phyloP scores from a whole-genome alignment of 2,797 vertebrate species.

The Pipistrellus kuhlii region DNA sequence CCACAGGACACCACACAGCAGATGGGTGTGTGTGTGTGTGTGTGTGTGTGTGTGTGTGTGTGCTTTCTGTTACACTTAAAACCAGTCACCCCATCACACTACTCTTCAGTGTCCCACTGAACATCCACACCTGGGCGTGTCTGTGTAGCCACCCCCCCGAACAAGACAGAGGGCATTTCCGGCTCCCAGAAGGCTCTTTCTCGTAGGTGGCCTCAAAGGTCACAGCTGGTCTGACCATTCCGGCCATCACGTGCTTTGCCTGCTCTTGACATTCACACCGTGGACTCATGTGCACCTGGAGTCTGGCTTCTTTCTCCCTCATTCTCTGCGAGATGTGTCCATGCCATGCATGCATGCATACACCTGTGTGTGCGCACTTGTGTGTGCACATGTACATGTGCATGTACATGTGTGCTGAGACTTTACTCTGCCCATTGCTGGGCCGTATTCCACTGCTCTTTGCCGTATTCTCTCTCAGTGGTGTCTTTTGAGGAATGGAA shows the following conservation, averaged over 20 bases:
- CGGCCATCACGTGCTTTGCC: accelerated
- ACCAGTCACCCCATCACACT: neutral
- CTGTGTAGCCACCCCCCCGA: neutral
- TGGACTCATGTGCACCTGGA: neutral
- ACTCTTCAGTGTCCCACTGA: neutral
- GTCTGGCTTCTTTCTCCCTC: neutral
- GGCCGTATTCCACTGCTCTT: neutral
- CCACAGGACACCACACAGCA: neutral
- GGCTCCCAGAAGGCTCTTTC: neutral
- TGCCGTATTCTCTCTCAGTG: neutral
- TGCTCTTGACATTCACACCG: neutral
- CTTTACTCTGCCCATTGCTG: neutral
- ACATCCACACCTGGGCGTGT: neutral
- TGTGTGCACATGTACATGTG: neutral
- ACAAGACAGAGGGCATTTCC: neutral
- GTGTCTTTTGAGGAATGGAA: neutral
- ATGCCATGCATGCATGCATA: accelerated
- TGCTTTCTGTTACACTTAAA: too few species aligned
- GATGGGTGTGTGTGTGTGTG: neutral
- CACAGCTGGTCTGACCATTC: neutral
- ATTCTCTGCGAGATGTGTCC: accelerated
- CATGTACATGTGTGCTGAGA: neutral
- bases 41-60: too few species aligned
- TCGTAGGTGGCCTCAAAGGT: neutral
- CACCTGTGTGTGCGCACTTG: neutral